Percentiles rank a stretch among this genome's conserved stretches.
phyloP scores from a whole-genome alignment of 2,113 vertebrate species.

The Tupaia tana region DNA sequence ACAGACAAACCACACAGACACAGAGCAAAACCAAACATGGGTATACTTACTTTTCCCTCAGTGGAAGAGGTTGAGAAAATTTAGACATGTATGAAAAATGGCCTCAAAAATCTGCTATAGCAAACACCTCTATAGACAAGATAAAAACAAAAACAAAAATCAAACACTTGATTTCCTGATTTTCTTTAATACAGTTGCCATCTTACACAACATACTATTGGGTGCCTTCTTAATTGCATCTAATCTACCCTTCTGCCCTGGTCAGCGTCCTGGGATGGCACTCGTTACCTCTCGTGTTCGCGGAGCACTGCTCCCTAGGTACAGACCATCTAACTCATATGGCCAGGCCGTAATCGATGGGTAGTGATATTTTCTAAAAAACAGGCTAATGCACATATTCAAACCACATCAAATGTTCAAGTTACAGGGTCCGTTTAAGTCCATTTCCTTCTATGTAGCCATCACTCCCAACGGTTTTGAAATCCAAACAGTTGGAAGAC shows the following conservation, averaged over 20 bases:
- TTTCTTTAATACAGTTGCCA: slow-evolving; percentile 83
- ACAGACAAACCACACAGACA: slow-evolving; percentile 35
- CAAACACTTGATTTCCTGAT: slow-evolving; percentile 61
- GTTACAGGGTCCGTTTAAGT: slow-evolving; percentile 69
- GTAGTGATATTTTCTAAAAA: slow-evolving; percentile 80
- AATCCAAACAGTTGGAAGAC: slow-evolving; percentile 68
- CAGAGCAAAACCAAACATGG: slow-evolving; percentile 52
- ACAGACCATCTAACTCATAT: slow-evolving; percentile 75
- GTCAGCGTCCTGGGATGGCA: slow-evolving; percentile 71
- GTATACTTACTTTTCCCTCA: slow-evolving; percentile 39
- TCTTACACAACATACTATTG: slow-evolving; percentile 79
- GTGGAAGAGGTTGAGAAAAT: slow-evolving; percentile 39
- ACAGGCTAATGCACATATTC: slow-evolving; percentile 77
- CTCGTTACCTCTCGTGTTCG: slow-evolving; percentile 66
- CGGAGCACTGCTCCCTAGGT: slow-evolving; percentile 74
- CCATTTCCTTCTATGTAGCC: slow-evolving; percentile 71
- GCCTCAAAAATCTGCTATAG: slow-evolving; percentile 59
- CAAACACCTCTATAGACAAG: slow-evolving; percentile 68
- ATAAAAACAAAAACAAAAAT: slow-evolving; percentile 59
- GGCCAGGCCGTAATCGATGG: slow-evolving; percentile 79
- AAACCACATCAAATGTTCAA: slow-evolving; percentile 76
- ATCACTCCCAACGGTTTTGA: slow-evolving; percentile 58
- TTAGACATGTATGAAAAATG: slow-evolving; percentile 43
- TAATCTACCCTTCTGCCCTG: slow-evolving; percentile 75
- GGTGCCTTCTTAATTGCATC: slow-evolving; percentile 65